Conservation (phyloP, 2,888 invertebrate species). For the Trichopria drosophilae region DNA sequence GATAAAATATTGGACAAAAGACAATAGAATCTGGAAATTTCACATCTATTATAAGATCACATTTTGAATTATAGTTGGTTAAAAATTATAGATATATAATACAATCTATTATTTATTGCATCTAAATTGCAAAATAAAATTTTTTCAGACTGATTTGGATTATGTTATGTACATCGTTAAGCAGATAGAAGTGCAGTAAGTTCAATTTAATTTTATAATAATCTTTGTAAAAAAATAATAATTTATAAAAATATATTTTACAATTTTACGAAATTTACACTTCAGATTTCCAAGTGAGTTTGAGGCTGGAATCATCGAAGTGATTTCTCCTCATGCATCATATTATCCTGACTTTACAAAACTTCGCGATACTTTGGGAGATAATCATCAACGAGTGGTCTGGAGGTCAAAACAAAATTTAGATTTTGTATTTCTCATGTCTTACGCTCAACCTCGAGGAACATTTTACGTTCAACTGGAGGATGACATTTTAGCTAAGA, state of each 20-base stretch:
- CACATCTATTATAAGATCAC: too few species aligned
- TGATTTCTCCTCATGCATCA: constrained; percentile 79
- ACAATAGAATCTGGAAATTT: too few species aligned
- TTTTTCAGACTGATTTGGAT: constrained; percentile 71
- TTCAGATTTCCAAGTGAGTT: constrained; percentile 75
- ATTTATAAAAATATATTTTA: not conserved
- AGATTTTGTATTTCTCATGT: constrained; percentile 92
- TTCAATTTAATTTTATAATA: constrained; percentile 38
- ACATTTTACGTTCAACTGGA: constrained; percentile 91
- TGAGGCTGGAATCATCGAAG: constrained; percentile 81
- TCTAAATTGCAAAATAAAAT: too few species aligned
- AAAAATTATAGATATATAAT: too few species aligned
- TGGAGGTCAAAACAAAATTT: constrained; percentile 96
- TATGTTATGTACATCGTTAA: constrained; percentile 75
- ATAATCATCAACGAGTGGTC: constrained; percentile 78
- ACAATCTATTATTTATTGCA: too few species aligned
- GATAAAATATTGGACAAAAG: too few species aligned
- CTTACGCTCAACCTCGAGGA: constrained; percentile 85
- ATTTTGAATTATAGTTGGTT: too few species aligned
- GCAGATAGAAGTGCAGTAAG: constrained; percentile 76
- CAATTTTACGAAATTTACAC: constrained; percentile 23
- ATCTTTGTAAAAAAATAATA: constrained; percentile 3
- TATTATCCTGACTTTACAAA: constrained; percentile 87
- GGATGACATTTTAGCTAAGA: constrained; percentile 89
- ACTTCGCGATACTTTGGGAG: constrained; percentile 79